Evolutionary conservation across 2,888 invertebrate species (phyloP).

Genomic region (Ectropis crepuscularia): DNA sequence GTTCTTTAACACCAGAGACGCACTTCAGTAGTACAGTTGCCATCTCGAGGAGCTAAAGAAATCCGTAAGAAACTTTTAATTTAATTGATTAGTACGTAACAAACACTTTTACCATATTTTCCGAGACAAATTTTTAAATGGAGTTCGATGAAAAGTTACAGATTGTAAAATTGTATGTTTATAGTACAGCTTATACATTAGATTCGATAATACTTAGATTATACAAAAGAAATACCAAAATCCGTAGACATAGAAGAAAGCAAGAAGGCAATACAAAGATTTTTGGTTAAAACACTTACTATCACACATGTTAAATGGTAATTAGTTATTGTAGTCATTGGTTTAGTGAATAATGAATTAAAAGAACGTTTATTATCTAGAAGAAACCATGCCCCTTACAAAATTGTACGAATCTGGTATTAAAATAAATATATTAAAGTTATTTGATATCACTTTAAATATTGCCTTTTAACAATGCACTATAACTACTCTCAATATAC

Average conservation of each 20-base stretch:
- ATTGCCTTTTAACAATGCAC: slow-evolving; percentile 48
- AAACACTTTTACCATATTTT: slow-evolving; percentile 12
- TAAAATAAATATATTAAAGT: slow-evolving; percentile 53
- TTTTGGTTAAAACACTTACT: slow-evolving; percentile 33
- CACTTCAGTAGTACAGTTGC: not conserved
- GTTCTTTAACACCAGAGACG: no score
- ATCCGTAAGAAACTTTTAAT: not conserved
- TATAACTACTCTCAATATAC: slow-evolving; percentile 53
- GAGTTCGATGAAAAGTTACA: slow-evolving; percentile 22
- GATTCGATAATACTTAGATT: slow-evolving; percentile 24
- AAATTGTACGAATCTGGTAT: slow-evolving; percentile 47
- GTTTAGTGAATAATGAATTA: slow-evolving; percentile 31
- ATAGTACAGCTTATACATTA: slow-evolving; percentile 26
- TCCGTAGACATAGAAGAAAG: slow-evolving; percentile 31
- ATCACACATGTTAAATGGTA: slow-evolving; percentile 19
- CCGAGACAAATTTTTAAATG: slow-evolving; percentile 12
- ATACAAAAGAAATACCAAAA: slow-evolving; percentile 25
- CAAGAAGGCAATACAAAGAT: slow-evolving; percentile 31
- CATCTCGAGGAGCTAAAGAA: not conserved
- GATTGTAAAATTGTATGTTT: slow-evolving; percentile 12
- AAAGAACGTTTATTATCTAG: slow-evolving; percentile 31
- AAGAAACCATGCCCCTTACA: slow-evolving; percentile 41
- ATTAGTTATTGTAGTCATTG: slow-evolving; percentile 35
- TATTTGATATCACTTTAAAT: slow-evolving; percentile 52
- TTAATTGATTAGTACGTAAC: not conserved